phyloP scores from a whole-genome alignment of 2,888 invertebrate species.

The Dioctria linearis region DNA sequence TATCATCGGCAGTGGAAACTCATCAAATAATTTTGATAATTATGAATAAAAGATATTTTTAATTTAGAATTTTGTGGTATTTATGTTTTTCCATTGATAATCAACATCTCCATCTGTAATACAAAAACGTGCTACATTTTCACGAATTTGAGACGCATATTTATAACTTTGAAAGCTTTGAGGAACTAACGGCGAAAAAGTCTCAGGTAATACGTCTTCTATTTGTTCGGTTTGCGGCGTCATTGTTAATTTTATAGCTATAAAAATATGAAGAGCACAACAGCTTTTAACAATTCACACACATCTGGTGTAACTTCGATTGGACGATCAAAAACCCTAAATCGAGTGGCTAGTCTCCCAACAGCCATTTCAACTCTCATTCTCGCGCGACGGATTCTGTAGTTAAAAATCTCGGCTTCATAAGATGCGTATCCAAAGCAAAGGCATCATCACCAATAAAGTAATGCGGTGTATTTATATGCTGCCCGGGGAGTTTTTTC shows the following conservation, averaged over 20 bases:
- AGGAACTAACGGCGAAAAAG: not conserved
- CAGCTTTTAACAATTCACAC: not conserved
- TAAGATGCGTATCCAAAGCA: slow-evolving; percentile 9
- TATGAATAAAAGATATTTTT: no score
- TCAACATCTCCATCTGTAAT: not conserved
- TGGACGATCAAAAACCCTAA: slow-evolving; percentile 33
- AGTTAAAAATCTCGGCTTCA: slow-evolving; percentile 39
- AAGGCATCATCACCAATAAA: slow-evolving; percentile 41
- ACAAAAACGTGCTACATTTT: not conserved
- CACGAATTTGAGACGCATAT: not conserved
- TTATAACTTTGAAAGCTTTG: not conserved
- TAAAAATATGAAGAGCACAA: slow-evolving; percentile 4
- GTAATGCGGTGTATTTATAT: not conserved
- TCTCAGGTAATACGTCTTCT: not conserved
- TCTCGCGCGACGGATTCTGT: slow-evolving; percentile 20
- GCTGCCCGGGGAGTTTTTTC: not conserved
- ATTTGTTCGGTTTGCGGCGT: not conserved
- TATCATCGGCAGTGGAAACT: not conserved
- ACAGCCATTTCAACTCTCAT: slow-evolving; percentile 29
- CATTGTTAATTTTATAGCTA: not conserved
- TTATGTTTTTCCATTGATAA: not conserved
- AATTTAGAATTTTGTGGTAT: not conserved
- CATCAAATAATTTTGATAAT: no score
- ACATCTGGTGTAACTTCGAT: slow-evolving; percentile 33
- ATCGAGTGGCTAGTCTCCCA: slow-evolving; percentile 27